Conservation (phyloP, 1,140 invertebrate species). For the Bombyx mandarina region DNA sequence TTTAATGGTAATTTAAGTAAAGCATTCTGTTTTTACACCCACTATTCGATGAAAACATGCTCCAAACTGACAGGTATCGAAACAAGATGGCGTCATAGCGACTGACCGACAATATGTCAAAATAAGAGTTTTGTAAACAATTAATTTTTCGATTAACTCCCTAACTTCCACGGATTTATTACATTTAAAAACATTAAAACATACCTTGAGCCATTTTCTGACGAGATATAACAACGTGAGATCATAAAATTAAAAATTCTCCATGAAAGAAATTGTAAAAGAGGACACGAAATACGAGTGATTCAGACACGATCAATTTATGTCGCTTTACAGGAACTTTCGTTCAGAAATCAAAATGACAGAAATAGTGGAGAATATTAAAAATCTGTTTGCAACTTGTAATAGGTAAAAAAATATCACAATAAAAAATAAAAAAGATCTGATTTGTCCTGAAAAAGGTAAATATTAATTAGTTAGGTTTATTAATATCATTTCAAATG, state of each 20-base stretch:
- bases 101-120: conserved; percentile 39
- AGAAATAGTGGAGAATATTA: too few relatives aligned
- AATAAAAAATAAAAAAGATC: too few relatives aligned
- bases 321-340: too few relatives aligned
- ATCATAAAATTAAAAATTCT: background rate
- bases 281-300: conserved; percentile 9
- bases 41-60: conserved; percentile 15
- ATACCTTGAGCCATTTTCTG: conserved; percentile 52
- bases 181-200: conserved; percentile 18
- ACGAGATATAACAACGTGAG: conserved; percentile 4
- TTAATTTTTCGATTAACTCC: conserved; percentile 9
- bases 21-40: background rate
- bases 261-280: conserved; percentile 6
- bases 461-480: too few relatives aligned
- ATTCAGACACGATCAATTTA: too few relatives aligned
- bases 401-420: too few relatives aligned
- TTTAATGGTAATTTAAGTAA: background rate
- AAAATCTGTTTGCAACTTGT: too few relatives aligned
- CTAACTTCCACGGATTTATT: background rate
- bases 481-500: too few relatives aligned
- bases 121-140: conserved; percentile 23
- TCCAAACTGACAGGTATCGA: conserved; percentile 24
- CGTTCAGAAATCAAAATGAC: too few relatives aligned
- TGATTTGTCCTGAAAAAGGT: too few relatives aligned
- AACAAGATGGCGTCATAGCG: conserved; percentile 56